phyloP scores from a whole-genome alignment of 2,113 vertebrate genomes.

The Rhineura floridana region DNA sequence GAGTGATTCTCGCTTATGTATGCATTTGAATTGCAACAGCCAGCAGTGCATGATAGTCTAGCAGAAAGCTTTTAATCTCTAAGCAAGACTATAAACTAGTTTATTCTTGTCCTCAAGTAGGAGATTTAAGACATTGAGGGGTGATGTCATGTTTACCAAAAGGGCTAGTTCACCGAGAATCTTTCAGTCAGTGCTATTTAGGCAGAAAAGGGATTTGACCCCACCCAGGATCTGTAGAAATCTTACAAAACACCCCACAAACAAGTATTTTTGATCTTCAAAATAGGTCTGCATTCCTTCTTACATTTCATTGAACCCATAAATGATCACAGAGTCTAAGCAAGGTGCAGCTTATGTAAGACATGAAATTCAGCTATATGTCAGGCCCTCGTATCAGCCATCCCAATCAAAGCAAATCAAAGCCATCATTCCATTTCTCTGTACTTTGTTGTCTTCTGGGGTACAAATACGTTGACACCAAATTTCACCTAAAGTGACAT shows the following conservation, averaged over 20 bases:
- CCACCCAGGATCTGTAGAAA: neutral
- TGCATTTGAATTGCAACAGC: slow-evolving; percentile 15
- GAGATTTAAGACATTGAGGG: slow-evolving; percentile 1
- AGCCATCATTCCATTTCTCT: neutral
- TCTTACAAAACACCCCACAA: neutral
- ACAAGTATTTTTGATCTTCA: neutral
- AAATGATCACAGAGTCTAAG: neutral
- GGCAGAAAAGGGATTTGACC: neutral
- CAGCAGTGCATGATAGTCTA: neutral
- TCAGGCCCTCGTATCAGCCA: neutral
- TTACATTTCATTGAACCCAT: neutral
- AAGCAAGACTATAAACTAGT: slow-evolving; percentile 33
- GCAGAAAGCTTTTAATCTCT: slow-evolving; percentile 6
- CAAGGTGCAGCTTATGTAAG: neutral
- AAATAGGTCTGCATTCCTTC: neutral
- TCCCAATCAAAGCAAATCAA: neutral
- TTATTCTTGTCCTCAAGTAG: slow-evolving; percentile 11
- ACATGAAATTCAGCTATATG: neutral
- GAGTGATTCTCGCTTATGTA: slow-evolving; percentile 31
- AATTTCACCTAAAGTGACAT: neutral
- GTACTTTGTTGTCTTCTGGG: neutral
- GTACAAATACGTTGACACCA: neutral
- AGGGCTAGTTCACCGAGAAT: neutral
- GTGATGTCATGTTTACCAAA: neutral
- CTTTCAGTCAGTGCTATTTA: neutral